These are phyloP conservation scores for Hippocampus barbouri DNA, from an alignment of 2,113 vertebrate species.

Conservation along the genomic window DNA sequence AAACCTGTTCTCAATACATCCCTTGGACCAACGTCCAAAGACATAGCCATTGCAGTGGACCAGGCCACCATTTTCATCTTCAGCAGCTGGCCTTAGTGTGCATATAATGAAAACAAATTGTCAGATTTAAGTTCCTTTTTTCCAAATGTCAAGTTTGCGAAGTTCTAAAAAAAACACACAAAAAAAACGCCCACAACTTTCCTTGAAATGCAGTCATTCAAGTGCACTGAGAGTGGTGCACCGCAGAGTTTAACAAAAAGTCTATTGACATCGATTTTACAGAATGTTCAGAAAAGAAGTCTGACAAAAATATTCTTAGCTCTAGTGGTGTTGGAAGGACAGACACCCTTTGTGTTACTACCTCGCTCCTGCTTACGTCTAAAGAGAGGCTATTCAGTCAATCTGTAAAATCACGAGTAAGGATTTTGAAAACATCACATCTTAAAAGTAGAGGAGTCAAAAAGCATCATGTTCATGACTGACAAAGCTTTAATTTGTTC, in stretches of 20 bases:
- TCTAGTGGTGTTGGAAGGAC: constrained; percentile 13
- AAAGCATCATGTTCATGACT: constrained; percentile 9
- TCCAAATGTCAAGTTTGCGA: constrained; percentile 11
- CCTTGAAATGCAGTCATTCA: constrained; percentile 8
- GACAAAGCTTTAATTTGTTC: constrained; percentile 18
- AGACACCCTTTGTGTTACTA: constrained; percentile 25
- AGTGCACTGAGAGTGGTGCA: constrained; percentile 4
- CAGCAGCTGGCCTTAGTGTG: constrained; percentile 10
- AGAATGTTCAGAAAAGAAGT: constrained; percentile 17
- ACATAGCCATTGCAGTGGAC: constrained; percentile 36
- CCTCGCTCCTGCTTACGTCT: constrained; percentile 14
- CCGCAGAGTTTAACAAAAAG: background rate
- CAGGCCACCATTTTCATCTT: constrained; percentile 37
- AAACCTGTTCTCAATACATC: constrained; percentile 52
- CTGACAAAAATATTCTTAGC: constrained; percentile 21
- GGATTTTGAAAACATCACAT: constrained; percentile 21
- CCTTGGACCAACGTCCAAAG: constrained; percentile 46
- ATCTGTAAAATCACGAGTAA: constrained; percentile 18
- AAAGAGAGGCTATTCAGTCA: constrained; percentile 27
- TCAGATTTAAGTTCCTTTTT: constrained; percentile 8
- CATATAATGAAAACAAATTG: background rate
- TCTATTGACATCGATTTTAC: constrained; percentile 25
- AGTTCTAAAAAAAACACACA: constrained; percentile 4
- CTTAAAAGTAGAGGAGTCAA: constrained; percentile 15
- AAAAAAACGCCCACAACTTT: background rate